A percentile compares a stretch with the other conserved stretches of the same genome.
Evolutionary conservation across 2,797 vertebrate species (phyloP).

Genomic region (Sebastes minor): DNA sequence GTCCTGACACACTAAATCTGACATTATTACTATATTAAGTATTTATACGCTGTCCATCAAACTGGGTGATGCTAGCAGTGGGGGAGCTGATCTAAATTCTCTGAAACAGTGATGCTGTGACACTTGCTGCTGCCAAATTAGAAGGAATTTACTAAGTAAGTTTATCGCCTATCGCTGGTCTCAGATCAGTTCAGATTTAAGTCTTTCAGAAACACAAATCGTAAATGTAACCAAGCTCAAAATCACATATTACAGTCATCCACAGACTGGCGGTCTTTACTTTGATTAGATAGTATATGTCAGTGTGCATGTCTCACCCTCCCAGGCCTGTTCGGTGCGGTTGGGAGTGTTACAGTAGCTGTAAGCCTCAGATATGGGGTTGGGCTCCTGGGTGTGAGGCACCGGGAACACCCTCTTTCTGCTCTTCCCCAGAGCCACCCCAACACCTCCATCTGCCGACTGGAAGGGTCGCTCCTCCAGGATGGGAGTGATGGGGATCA

Average conservation of each 20-base stretch:
- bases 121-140: neutral
- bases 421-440: constrained; percentile 80
- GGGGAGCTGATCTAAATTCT: neutral
- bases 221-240: neutral
- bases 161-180: neutral
- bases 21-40: constrained; percentile 46
- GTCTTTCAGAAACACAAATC: neutral
- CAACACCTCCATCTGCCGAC: constrained; percentile 27
- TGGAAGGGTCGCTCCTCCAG: constrained; percentile 77
- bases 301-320: constrained; percentile 84
- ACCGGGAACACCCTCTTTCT: constrained; percentile 91
- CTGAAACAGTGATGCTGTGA: neutral
- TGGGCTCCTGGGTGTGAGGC: constrained; percentile 82
- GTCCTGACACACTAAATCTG: constrained; percentile 39
- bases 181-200: neutral
- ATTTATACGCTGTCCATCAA: constrained; percentile 33
- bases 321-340: constrained; percentile 89
- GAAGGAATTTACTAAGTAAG: neutral
- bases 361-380: constrained; percentile 89
- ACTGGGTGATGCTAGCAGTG: neutral
- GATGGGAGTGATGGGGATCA: constrained; percentile 85
- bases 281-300: neutral
- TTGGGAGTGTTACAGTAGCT: constrained; percentile 94
- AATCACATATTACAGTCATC: neutral
- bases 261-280: no score